Evolutionary conservation across 2,888 invertebrate species (phyloP).

Genomic region (Lycophotia porphyrea): DNA sequence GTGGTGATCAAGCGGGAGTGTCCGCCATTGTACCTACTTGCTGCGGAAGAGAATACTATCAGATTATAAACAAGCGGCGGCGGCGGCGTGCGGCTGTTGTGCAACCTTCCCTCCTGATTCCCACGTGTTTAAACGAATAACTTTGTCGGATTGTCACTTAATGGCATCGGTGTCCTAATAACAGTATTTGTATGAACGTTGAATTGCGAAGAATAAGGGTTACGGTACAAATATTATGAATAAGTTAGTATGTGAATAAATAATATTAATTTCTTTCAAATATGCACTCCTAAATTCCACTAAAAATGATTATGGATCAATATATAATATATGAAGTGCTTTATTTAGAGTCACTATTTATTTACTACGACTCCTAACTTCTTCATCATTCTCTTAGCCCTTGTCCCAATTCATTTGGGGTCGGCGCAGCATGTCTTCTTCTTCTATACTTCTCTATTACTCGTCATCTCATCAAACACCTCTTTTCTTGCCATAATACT

Average conservation of each 20-base stretch:
- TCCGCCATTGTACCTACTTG: too few species aligned
- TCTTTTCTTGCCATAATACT: too few species aligned
- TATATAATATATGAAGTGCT: neutral
- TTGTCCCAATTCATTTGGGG: too few species aligned
- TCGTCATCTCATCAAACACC: too few species aligned
- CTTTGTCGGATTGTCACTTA: constrained; percentile 32
- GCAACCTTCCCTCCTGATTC: constrained; percentile 62
- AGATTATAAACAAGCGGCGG: constrained; percentile 50
- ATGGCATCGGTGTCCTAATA: constrained; percentile 22
- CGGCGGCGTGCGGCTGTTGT: constrained; percentile 45
- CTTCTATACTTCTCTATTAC: too few species aligned
- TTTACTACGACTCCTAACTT: too few species aligned
- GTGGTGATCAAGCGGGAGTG: too few species aligned
- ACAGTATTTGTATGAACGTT: neutral
- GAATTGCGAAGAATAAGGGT: neutral
- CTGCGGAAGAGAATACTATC: constrained; percentile 58
- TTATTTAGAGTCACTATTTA: neutral
- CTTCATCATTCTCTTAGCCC: too few species aligned
- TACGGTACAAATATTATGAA: neutral
- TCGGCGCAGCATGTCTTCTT: too few species aligned
- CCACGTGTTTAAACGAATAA: constrained; percentile 46
- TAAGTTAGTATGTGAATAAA: too few species aligned
- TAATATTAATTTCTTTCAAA: too few species aligned
- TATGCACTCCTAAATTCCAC: neutral
- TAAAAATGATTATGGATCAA: neutral